A percentile compares a stretch with the other conserved stretches of the same genome.
Conservation (phyloP, 2,888 invertebrate species). For the Crocallis elinguaria region DNA sequence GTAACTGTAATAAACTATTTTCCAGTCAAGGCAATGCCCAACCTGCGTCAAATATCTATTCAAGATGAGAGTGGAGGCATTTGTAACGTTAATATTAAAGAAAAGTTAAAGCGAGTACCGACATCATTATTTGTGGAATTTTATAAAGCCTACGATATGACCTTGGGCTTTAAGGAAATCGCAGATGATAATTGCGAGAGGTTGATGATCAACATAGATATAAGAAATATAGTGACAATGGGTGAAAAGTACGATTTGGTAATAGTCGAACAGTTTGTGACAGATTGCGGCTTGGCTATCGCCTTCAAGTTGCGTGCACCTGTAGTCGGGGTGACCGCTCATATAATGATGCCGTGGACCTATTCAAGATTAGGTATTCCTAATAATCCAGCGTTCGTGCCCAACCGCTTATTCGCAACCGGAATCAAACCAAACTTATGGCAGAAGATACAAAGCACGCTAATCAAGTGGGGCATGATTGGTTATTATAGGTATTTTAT, state of each 20-base stretch:
- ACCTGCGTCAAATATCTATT: conserved; percentile 60
- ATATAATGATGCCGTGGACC: conserved; percentile 83
- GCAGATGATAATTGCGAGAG: conserved; percentile 47
- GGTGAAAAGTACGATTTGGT: conserved; percentile 79
- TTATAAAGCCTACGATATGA: conserved; percentile 35
- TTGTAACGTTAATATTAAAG: conserved; percentile 34
- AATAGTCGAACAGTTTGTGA: conserved; percentile 82
- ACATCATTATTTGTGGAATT: conserved; percentile 29
- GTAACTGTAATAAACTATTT: conserved; percentile 62
- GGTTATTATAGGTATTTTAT: conserved; percentile 44
- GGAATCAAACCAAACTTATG: conserved; percentile 65
- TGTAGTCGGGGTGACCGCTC: conserved; percentile 78
- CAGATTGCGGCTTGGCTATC: conserved; percentile 84
- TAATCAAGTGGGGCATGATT: conserved; percentile 48
- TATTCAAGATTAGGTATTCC: conserved; percentile 83
- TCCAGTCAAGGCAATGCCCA: conserved; percentile 54
- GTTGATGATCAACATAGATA: conserved; percentile 40
- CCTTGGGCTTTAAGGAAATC: conserved; percentile 31
- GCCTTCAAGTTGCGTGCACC: conserved; percentile 81
- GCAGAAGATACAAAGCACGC: conserved; percentile 71
- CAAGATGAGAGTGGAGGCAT: conserved; percentile 30
- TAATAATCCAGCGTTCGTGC: conserved; percentile 82
- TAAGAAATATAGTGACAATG: conserved; percentile 45
- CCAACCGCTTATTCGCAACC: conserved; percentile 77
- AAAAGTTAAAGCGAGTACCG: conserved; percentile 30